Conservation (phyloP, 2,113 vertebrate species). For the Xiphias gladius region DNA sequence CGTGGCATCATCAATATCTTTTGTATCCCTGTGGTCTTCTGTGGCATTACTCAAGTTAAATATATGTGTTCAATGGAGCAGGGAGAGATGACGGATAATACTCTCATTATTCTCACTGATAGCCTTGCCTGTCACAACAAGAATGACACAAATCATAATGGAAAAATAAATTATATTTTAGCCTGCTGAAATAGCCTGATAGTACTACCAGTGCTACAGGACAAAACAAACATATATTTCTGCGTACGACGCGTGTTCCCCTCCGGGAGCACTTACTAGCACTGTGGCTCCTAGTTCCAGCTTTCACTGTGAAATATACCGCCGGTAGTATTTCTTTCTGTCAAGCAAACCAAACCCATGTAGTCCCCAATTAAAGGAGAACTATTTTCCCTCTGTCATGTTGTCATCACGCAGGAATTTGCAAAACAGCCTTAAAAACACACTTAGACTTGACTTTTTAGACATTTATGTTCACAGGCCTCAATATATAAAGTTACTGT, state of each 20-base stretch:
- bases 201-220: slow-evolving; percentile 6
- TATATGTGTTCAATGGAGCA: slow-evolving; percentile 28
- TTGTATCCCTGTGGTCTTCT: neutral
- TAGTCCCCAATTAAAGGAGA: slow-evolving; percentile 58
- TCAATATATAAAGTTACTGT: neutral
- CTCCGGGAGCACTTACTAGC: slow-evolving; percentile 38
- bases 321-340: slow-evolving; percentile 41
- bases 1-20: neutral
- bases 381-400: slow-evolving; percentile 46
- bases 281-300: slow-evolving; percentile 26
- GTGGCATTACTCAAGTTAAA: slow-evolving; percentile 24
- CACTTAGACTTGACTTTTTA: slow-evolving; percentile 51
- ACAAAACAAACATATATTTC: slow-evolving; percentile 33
- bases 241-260: slow-evolving; percentile 17
- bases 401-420: slow-evolving; percentile 54
- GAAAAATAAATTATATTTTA: slow-evolving; percentile 31
- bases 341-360: slow-evolving; percentile 41
- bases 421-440: slow-evolving; percentile 32
- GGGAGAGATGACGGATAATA: slow-evolving; percentile 33
- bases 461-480: slow-evolving; percentile 26
- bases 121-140: slow-evolving; percentile 31
- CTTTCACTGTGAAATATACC: slow-evolving; percentile 56
- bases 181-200: slow-evolving; percentile 21
- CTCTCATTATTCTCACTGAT: slow-evolving; percentile 32
- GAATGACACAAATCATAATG: slow-evolving; percentile 37